Base-by-base conservation (phyloP, 2,113 vertebrate genomes). In the Neodon shergylaensis region DNA sequence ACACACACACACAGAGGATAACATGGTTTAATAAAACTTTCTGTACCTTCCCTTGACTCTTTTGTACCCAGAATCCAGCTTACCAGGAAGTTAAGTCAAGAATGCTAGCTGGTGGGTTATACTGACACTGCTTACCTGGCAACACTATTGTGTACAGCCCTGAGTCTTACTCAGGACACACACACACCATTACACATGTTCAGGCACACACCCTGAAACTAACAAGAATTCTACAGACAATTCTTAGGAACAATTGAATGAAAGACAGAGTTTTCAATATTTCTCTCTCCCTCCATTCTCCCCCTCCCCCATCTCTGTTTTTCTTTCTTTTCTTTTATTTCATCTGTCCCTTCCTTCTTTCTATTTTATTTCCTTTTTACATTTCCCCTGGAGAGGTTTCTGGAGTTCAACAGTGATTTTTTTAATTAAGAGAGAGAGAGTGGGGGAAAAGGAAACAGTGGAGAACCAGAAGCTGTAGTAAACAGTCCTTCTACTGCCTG, bases 21-120 rank as follows among this genome's bases (percentile, higher is more conserved):
- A 96, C 95, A 94, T 91, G 95, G 82, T 96, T 97, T 97, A 98
- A 98, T 97, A 98, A 98, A 98, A 97, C 70, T 95, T 98, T 97
- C 92, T 97, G 31, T 95, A 92, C 90, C 91, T 96, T 96, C 93
- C 9, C 31, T 61, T 96, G 98, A 92, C 92, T 95, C 90, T 96
- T 92, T 94, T 82, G 92, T 96, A 92, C 63, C 39, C 95, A 93
- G 95, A 95, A 95, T 94, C 96, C 92, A 97, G 96, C 86, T 98
- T 97, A 77, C 91, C 58, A 93, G 68, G 13, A 17, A 88, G 85
- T 44, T 89, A 77, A 65, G 66, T 92, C 11, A 90, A 88, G 89
- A 92, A 97, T 68, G 78, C 88, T 78, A 33, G 72, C 86, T 84
- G 90, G 72, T 28, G 72, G 74, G 93, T 95, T 95, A 87, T 76